Evolutionary conservation across 1,140 invertebrate species (phyloP), one percentile per base, ranked within the genome.

Genomic region (Musca vetustissima): DNA sequence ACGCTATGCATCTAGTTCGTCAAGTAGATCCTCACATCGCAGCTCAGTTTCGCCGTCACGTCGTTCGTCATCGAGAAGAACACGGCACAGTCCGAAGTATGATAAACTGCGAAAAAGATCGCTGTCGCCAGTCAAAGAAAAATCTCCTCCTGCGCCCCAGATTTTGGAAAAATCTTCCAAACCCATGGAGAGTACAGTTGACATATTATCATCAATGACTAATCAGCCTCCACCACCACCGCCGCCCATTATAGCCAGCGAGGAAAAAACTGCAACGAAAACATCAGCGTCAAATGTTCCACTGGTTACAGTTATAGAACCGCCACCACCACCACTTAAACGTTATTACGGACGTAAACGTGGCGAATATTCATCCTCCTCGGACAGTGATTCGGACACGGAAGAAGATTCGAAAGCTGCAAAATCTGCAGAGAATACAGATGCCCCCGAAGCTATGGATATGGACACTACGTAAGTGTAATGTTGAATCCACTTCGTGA

Each of bases 341-440:
- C 87, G 89, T 69, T 91, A 91, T 79, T 91, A 91, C 76, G 89
- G 89, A 36, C 83, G 89, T 36, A 87, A 88, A 72, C 87, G 86
- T 43, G 88, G 85, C 32, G 84, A 86, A 73, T 79, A 83, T 1
- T 85, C 75, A 2, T 78, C 78, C 28, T 72, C 71, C 1, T 74
- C 73, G 15, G 75, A 78, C 13, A 75, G 72, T 25, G 76, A 75
- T 17, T 57, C 67, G 19, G 78, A 75, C 14, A 68, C 69, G 0
- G 75, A 75, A 6, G 53, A 70, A 8, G 28, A 69, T 3, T 81
- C 36, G 15, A 50, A 69, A 69, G 28, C 72, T 24, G 47, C 70
- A 17, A 64, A 69, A n/a, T 69, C 66, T 50, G 73, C 71, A 69
- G 75, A 72, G 48, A 74, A 78, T 22, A 77, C 73, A 4, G 76